A percentile compares a stretch with the other conserved stretches of the same genome.
These are phyloP conservation scores for Lingula anatina DNA, from an alignment of 2,888 invertebrate genomes.

Conservation along the genomic window DNA sequence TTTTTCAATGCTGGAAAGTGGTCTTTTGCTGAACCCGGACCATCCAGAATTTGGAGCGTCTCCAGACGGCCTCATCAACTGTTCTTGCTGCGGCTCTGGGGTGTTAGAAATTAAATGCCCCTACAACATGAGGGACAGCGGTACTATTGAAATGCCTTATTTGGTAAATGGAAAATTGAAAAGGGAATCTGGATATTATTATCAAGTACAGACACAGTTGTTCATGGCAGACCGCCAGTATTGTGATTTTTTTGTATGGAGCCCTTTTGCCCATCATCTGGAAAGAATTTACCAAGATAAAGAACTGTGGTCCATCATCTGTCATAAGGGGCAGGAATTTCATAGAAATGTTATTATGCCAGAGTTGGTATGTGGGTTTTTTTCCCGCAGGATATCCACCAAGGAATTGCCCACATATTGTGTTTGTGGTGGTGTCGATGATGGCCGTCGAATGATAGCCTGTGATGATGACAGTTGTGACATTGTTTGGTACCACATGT, in stretches of 20 bases:
- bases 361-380: neutral
- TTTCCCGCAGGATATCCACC: too few relatives aligned
- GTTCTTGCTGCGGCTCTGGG: neutral
- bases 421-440: too few relatives aligned
- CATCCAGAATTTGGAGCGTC: neutral
- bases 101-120: constrained; percentile 5
- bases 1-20: neutral
- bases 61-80: constrained; percentile 1
- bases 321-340: neutral
- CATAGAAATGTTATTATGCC: neutral
- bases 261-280: neutral
- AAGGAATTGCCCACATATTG: too few relatives aligned
- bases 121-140: neutral
- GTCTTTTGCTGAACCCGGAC: neutral
- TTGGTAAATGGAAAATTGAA: constrained; percentile 5
- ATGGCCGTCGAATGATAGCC: too few relatives aligned
- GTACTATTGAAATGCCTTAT: too few relatives aligned
- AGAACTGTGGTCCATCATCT: neutral
- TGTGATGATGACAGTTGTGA: too few relatives aligned
- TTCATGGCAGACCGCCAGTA: neutral
- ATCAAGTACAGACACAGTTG: neutral
- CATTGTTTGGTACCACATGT: too few relatives aligned
- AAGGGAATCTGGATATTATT: constrained; percentile 2
- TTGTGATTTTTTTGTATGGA: neutral
- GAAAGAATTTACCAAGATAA: neutral